Conservation (phyloP, 1,140 invertebrate species). For the Nymphalis io region DNA sequence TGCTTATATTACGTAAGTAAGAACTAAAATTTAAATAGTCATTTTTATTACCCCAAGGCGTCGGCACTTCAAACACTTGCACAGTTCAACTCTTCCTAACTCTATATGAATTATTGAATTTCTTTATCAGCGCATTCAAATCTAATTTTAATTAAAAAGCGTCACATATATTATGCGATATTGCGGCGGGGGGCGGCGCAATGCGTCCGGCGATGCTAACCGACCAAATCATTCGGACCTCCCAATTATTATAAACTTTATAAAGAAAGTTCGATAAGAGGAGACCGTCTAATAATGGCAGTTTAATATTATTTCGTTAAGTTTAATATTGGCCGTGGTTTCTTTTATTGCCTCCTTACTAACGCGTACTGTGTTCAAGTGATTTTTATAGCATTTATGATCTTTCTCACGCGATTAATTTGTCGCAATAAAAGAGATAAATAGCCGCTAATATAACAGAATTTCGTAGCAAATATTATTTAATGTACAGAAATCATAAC, state of each 20-base stretch:
- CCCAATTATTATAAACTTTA: constrained; percentile 33
- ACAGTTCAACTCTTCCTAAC: constrained; percentile 51
- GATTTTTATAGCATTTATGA: constrained; percentile 68
- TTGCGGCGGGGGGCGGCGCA: constrained; percentile 72
- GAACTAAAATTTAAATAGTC: constrained; percentile 2
- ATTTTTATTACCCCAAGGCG: constrained; percentile 22
- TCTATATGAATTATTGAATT: constrained; percentile 68
- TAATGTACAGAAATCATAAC: too few relatives aligned
- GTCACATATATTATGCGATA: constrained; percentile 77
- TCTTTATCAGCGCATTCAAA: constrained; percentile 69
- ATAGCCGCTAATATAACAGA: background rate
- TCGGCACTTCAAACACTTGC: constrained; percentile 41
- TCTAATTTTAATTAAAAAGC: constrained; percentile 80
- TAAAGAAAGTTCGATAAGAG: constrained; percentile 35
- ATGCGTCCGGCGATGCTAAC: constrained; percentile 47
- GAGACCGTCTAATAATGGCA: constrained; percentile 54
- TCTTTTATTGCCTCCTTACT: constrained; percentile 74
- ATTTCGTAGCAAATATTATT: background rate
- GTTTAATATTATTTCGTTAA: constrained; percentile 77
- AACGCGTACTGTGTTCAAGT: constrained; percentile 62
- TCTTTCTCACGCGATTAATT: constrained; percentile 72
- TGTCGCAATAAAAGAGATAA: constrained; percentile 6
- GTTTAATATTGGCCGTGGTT: constrained; percentile 76
- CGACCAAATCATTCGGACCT: constrained; percentile 55
- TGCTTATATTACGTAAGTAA: background rate